phyloP scores from a whole-genome alignment of 2,113 vertebrate genomes.

The Saimiri boliviensis region DNA sequence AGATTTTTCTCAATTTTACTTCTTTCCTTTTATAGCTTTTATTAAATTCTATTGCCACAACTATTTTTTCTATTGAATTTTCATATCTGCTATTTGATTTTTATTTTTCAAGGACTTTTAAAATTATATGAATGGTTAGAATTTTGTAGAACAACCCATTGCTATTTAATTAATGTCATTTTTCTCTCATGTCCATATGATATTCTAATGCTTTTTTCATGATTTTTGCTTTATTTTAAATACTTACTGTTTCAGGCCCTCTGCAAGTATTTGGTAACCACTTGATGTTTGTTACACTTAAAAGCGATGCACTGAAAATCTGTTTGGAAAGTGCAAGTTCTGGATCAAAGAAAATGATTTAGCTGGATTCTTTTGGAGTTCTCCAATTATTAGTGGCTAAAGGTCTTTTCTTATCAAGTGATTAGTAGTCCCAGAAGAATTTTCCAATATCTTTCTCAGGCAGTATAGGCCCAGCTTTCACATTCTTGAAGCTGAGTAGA shows the following conservation, averaged over 20 bases:
- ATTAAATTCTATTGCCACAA: not conserved
- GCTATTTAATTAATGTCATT: not conserved
- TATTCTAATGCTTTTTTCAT: not conserved
- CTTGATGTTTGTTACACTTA: not conserved
- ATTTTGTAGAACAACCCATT: not conserved
- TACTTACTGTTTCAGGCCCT: not conserved
- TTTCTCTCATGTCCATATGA: not conserved
- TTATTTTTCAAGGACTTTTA: not conserved
- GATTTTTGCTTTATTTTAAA: not conserved
- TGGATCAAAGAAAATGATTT: not conserved
- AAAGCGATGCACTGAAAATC: not conserved
- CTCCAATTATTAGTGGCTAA: not conserved
- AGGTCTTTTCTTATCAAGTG: not conserved
- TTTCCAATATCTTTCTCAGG: not conserved
- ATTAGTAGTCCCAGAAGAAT: not conserved
- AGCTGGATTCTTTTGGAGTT: not conserved
- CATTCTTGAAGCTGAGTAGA: not conserved
- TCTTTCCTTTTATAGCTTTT: not conserved
- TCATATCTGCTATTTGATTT: not conserved
- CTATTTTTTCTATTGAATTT: not conserved
- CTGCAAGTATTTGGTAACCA: not conserved
- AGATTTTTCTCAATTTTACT: not conserved
- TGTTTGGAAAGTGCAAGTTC: not conserved
- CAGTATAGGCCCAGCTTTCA: not conserved
- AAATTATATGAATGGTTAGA: not conserved